Percentiles rank a stretch among this genome's conserved stretches.
Evolutionary conservation across 2,113 vertebrate genomes (phyloP).

Genomic region (Cheirogaleus medius): DNA sequence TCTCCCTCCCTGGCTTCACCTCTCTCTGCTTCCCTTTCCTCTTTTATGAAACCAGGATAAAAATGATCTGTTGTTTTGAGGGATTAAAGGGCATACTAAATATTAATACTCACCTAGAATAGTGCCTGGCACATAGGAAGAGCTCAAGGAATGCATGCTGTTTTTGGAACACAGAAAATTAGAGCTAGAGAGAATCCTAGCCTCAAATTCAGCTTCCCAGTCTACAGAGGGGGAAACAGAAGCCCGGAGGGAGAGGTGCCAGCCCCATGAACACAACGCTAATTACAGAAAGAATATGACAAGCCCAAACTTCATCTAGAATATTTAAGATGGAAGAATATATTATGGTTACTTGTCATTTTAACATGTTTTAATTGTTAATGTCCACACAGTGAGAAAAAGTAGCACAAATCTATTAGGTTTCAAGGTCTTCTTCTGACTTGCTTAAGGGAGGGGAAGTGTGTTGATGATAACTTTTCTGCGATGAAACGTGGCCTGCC

Average conservation of each 20-base stretch:
- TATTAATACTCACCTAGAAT: neutral
- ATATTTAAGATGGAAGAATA: neutral
- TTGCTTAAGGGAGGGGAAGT: neutral
- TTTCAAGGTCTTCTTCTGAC: neutral
- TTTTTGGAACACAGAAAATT: neutral
- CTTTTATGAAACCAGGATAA: neutral
- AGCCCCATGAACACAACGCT: neutral
- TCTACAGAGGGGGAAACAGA: neutral
- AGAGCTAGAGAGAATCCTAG: neutral
- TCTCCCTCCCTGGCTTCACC: neutral
- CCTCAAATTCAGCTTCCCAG: neutral
- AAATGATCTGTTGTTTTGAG: neutral
- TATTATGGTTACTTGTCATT: neutral
- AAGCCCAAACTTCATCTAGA: neutral
- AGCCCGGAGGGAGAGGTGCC: neutral
- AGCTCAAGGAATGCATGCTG: neutral
- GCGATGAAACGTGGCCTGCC: neutral
- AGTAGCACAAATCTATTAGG: neutral
- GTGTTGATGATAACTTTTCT: neutral
- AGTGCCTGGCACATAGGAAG: neutral
- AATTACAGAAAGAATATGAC: neutral
- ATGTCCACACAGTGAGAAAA: neutral
- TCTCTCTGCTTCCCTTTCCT: neutral
- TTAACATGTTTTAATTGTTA: neutral
- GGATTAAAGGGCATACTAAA: neutral